Evolutionary conservation across 2,113 vertebrate genomes (phyloP), one percentile per base, ranked within the genome.

Genomic region (Cinclus cinclus): DNA sequence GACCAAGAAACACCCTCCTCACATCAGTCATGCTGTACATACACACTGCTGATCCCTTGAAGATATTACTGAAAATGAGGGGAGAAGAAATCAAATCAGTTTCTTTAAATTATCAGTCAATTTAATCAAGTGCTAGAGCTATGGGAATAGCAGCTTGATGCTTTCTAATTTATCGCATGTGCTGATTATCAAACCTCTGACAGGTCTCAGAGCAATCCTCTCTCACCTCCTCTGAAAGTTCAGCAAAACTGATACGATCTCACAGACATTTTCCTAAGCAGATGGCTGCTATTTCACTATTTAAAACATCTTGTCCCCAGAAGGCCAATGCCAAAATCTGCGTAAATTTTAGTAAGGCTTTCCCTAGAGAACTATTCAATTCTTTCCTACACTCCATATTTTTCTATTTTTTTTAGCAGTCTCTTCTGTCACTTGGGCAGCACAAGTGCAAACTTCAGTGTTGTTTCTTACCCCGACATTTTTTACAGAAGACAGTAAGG

Each of bases 21-120:
- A 99, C 98, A 67, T 99, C 99, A 8, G 98, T 98, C 99, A 99
- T 99, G 97, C 98, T 99, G 93, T 99, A 99, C 98, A 99, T 98
- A 20, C 99, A 99, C 65, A 99, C 99, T 2, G 99, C 99, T 31
- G 99, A 99, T 7, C 99, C 99, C 95, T 99, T 99, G 97, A 99
- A 99, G 97, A 99, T 99, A 95, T 99, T 99, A 93, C 99, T 99
- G 86, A 44, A 96, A 94, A 90, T 2, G 62, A 69, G 33, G 19
- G 9, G 12, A 78, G 31, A 73, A 74, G 63, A 53, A 96, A 52
- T 47, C 42, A 74, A 63, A 67, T n/a, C 49, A 83, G 20, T 9
- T 63, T 79, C 53, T 92, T 87, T 77, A 88, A 67, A 79, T 20
- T 79, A 82, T 58, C 37, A 35, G 75, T 74, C 1, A 0, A 33